Evolutionary conservation across 2,888 invertebrate species (phyloP), one percentile per base, ranked within the genome.

Genomic region (Eutolmus rufibarbis): DNA sequence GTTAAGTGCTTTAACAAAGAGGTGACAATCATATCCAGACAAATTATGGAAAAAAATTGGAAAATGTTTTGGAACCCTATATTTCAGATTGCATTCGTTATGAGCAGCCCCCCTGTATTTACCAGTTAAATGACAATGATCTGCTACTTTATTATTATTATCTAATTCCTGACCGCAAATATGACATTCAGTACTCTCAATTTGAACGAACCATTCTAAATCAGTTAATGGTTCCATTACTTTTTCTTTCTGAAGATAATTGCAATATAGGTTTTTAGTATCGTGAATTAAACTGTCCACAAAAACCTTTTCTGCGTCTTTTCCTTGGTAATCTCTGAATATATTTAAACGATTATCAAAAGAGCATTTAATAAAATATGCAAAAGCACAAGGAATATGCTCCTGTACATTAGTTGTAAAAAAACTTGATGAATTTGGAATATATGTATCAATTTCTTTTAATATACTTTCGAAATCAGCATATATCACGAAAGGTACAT

Each of bases 311-410:
- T n/a, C 31, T 34, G 40, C 34, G 1, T 34, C 34, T 34, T 34
- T 7, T 34, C 82, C 86, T 57, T 82, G 57, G 82, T 76, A 82
- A 34, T 56, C 81, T 57, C 82, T 74, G 16, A 78, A 66, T 40
- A n/a, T 86, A 51, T 86, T 77, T 19, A 37, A 23, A 46, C 56
- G 56, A 19, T 57, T 34, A 78, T 81, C 40, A 51, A 74, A 88
- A 19, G 76, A 86, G 34, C 86, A 81, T 31, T 86, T 78, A 8
- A 86, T 78, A 43, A 51, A 74, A 51, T 88, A 86, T 5, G 76
- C n/a, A 57, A 81, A 88, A 74, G 88, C 88, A 78, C 88, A 88
- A n/a, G 84, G 84, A 76, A 88, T 76, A 31, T 88, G 88, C n/a
- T 88, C 79, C 34, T 88, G 87, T 7, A 87, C 51, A 46, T 34